Evolutionary conservation across 2,888 invertebrate genomes (phyloP).

Genomic region (Andrena bucephala): DNA sequence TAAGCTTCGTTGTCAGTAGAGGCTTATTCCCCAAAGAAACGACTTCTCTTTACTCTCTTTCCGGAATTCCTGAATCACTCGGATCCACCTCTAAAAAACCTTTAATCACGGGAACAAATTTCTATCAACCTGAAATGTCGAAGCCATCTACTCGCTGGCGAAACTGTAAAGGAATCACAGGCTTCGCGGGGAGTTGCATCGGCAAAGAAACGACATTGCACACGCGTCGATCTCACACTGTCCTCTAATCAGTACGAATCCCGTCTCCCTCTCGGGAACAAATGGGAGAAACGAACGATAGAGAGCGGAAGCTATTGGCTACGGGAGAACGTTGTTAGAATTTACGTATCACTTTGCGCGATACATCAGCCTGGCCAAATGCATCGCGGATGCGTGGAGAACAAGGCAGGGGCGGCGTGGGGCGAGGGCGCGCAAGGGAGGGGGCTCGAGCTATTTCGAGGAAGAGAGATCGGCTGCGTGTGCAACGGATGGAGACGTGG

Average conservation of each 20-base stretch:
- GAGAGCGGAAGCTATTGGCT: background rate
- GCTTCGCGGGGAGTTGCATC: too few species aligned
- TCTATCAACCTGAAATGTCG: too few species aligned
- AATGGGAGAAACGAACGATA: background rate
- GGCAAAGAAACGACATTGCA: background rate
- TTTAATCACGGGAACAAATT: too few species aligned
- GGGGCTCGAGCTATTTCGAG: constrained; percentile 22
- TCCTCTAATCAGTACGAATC: too few species aligned
- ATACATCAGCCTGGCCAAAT: constrained; percentile 24
- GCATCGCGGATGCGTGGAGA: constrained; percentile 28
- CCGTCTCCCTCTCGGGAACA: background rate
- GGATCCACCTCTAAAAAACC: background rate
- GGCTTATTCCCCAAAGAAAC: too few species aligned
- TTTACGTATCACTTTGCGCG: constrained; percentile 35
- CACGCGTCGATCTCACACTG: too few species aligned
- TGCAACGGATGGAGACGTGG: constrained; percentile 58
- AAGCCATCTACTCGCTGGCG: too few species aligned
- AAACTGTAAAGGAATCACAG: too few species aligned
- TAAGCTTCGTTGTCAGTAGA: background rate
- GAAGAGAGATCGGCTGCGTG: constrained; percentile 51
- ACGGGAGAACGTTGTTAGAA: constrained; percentile 33
- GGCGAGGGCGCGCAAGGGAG: background rate
- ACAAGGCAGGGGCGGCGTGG: constrained; percentile 17
- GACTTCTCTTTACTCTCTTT: background rate
- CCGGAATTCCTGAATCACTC: background rate